A percentile compares a stretch with the other conserved stretches of the same genome.
Evolutionary conservation across 2,797 vertebrate species (phyloP).

Genomic region (Astyanax mexicanus): DNA sequence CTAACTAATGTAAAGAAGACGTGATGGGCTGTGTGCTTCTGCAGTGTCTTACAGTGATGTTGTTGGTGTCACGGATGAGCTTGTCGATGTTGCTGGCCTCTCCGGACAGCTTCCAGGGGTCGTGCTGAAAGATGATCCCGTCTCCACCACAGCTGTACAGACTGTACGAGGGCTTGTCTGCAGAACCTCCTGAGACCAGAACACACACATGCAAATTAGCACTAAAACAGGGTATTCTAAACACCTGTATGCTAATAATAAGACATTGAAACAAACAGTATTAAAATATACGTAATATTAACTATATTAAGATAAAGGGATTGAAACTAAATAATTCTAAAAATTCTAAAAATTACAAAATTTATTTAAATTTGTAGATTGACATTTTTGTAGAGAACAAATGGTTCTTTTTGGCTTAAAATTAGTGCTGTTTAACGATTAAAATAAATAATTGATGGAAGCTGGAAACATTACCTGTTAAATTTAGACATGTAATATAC

Average conservation of each 20-base stretch:
- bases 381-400: too few species aligned
- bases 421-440: too few species aligned
- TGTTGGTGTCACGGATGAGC: conserved; percentile 90
- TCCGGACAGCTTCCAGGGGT: conserved; percentile 84
- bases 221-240: not conserved
- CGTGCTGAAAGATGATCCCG: conserved; percentile 91
- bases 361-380: too few species aligned
- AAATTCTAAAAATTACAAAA: too few species aligned
- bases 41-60: conserved; percentile 81
- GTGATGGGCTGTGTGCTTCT: not conserved
- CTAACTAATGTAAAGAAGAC: too few species aligned
- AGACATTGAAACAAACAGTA: not conserved
- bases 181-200: conserved; percentile 72
- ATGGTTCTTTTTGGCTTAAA: too few species aligned
- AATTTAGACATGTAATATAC: too few species aligned
- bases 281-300: too few species aligned
- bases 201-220: not conserved
- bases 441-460: too few species aligned
- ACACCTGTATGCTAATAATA: not conserved
- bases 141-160: conserved; percentile 97
- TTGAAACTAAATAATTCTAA: too few species aligned
- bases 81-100: conserved; percentile 91
- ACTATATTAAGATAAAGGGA: too few species aligned
- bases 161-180: conserved; percentile 80
- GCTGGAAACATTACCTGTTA: too few species aligned